Conservation (phyloP, 1,140 invertebrate genomes). For the Zophobas atratus region DNA sequence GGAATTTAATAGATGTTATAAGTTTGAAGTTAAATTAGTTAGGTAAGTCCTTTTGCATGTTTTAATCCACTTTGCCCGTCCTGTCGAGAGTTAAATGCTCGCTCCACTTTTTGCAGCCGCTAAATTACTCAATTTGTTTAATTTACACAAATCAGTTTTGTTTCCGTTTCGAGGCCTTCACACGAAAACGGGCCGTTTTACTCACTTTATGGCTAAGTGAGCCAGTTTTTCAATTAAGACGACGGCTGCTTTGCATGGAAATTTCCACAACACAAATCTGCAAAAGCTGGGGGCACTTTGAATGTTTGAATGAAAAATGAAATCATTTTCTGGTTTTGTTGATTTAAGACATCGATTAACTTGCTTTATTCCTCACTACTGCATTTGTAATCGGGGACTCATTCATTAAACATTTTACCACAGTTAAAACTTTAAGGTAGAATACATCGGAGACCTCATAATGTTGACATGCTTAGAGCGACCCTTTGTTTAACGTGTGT, state of each 20-base stretch:
- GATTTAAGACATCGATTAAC: too few species aligned
- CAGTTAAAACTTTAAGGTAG: too few species aligned
- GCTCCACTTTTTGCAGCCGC: constrained; percentile 12
- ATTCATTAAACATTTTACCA: too few species aligned
- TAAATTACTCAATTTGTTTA: constrained; percentile 36
- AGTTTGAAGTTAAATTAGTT: constrained; percentile 90
- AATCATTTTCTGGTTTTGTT: too few species aligned
- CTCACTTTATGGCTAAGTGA: constrained; percentile 46
- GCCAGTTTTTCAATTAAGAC: constrained; percentile 3
- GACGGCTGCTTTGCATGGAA: constrained; percentile 17
- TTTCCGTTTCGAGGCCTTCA: constrained; percentile 17
- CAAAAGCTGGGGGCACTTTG: too few species aligned
- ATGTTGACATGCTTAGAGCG: too few species aligned
- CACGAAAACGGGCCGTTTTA: constrained; percentile 5
- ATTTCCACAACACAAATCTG: background rate
- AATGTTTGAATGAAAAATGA: too few species aligned
- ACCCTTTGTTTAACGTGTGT: too few species aligned
- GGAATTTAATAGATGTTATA: constrained; percentile 93
- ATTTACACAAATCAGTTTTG: constrained; percentile 31
- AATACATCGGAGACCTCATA: too few species aligned
- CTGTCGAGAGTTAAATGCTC: constrained; percentile 24
- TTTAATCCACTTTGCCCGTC: constrained; percentile 53
- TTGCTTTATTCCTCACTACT: too few species aligned
- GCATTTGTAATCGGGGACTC: too few species aligned
- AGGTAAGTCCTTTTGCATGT: constrained; percentile 74